These are phyloP conservation scores for Scomber japonicus DNA, from an alignment of 2,113 vertebrate genomes.

Conservation along the genomic window DNA sequence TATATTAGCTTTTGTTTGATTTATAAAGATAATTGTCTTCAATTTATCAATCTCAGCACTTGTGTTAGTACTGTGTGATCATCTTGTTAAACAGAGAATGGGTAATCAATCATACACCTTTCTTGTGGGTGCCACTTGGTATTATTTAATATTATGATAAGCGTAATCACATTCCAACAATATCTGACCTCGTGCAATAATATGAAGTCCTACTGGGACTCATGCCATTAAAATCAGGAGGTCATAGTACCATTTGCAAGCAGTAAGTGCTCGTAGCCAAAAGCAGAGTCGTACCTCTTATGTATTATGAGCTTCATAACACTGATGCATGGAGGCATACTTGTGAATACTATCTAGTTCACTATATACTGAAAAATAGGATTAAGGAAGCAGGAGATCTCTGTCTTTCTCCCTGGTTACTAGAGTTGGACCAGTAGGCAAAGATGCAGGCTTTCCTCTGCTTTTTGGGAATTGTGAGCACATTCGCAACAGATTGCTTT, in stretches of 20 bases:
- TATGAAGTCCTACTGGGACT: constrained; percentile 1
- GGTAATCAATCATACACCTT: background rate
- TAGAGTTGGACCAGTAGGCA: constrained; percentile 21
- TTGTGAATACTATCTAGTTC: constrained; percentile 13
- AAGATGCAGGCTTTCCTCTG: constrained; percentile 2
- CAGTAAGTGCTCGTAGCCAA: background rate
- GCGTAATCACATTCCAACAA: background rate
- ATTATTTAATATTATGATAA: constrained; percentile 11
- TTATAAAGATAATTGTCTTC: background rate
- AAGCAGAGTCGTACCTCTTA: background rate
- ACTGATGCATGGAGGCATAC: constrained; percentile 5
- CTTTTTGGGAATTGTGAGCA: constrained; percentile 14
- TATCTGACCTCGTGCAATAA: background rate
- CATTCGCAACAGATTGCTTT: background rate
- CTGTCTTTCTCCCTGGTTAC: background rate
- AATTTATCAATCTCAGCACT: background rate
- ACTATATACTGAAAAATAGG: constrained; percentile 23
- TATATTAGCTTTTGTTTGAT: background rate
- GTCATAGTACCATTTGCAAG: background rate
- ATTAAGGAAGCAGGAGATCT: constrained; percentile 29
- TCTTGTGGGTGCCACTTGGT: background rate
- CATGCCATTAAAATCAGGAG: background rate
- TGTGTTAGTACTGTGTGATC: background rate
- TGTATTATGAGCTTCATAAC: background rate
- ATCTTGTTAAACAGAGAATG: background rate